phyloP scores from a whole-genome alignment of 2,888 invertebrate genomes.

The Muschampia staudingeri region DNA sequence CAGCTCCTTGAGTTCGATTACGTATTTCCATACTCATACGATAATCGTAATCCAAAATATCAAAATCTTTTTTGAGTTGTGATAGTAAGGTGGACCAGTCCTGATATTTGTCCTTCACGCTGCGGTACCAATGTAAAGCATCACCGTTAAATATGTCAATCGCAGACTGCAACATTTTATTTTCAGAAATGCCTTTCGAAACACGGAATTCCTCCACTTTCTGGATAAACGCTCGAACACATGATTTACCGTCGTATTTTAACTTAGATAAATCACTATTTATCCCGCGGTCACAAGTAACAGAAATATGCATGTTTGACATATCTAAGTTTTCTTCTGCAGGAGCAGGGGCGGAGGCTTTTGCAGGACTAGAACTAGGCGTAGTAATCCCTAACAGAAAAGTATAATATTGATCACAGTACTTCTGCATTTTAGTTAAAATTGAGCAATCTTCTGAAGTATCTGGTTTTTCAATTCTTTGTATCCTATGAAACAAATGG shows the following conservation, averaged over 20 bases:
- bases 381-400: too few relatives aligned
- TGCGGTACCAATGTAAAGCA: slow-evolving; percentile 60
- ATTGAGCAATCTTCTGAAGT: too few relatives aligned
- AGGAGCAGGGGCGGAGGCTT: too few relatives aligned
- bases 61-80: slow-evolving; percentile 36
- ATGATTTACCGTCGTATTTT: background rate
- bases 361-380: too few relatives aligned
- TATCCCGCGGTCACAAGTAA: background rate
- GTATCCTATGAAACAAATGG: too few relatives aligned
- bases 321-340: too few relatives aligned
- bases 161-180: background rate
- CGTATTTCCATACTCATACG: slow-evolving; percentile 56
- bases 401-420: too few relatives aligned
- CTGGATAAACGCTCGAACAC: slow-evolving; percentile 14
- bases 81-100: too few relatives aligned
- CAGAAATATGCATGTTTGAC: background rate
- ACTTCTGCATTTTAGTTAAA: too few relatives aligned
- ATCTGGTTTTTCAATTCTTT: too few relatives aligned
- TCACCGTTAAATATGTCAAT: slow-evolving; percentile 19
- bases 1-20: slow-evolving; percentile 54
- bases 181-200: background rate
- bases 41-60: slow-evolving; percentile 44
- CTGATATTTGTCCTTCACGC: slow-evolving; percentile 26
- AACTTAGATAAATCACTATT: background rate
- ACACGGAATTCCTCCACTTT: slow-evolving; percentile 2